Percentiles rank a stretch among this genome's conserved stretches.
These are phyloP conservation scores for Rhabdomys dilectus DNA, from an alignment of 2,113 vertebrate species.

Conservation along the genomic window DNA sequence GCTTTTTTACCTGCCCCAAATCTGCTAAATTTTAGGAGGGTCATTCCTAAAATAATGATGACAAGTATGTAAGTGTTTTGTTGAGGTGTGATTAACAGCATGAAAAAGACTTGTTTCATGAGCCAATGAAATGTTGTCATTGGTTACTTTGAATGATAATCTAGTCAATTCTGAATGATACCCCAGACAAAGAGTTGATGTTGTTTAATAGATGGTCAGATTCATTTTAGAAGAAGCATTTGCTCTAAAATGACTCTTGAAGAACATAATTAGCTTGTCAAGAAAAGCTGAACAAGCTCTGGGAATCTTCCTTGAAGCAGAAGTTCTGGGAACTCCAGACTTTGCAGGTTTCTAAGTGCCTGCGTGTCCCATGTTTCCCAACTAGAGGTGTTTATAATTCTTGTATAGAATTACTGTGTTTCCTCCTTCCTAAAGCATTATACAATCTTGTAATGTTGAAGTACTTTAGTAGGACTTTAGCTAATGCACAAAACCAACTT, in stretches of 20 bases:
- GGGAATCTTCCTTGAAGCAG: background rate
- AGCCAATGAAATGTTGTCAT: background rate
- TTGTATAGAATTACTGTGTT: background rate
- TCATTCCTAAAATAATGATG: background rate
- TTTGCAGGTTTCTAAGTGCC: background rate
- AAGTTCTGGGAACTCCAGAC: background rate
- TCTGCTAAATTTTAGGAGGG: background rate
- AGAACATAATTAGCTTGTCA: background rate
- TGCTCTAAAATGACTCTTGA: background rate
- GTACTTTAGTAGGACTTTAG: background rate
- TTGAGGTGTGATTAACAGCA: background rate
- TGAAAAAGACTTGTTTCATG: background rate
- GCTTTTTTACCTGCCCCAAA: background rate
- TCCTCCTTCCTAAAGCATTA: background rate
- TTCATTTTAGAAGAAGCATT: background rate
- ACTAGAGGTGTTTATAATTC: background rate
- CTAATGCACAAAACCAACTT: background rate
- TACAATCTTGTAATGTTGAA: conserved; percentile 4
- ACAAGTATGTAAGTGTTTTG: fast-evolving
- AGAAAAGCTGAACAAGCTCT: background rate
- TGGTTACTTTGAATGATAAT: background rate
- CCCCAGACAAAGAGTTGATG: background rate
- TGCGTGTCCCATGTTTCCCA: background rate
- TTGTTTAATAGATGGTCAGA: background rate
- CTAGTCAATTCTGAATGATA: background rate